Evolutionary conservation across 2,113 vertebrate genomes (phyloP), one percentile per base, ranked within the genome.

Genomic region (Zapornia atra): DNA sequence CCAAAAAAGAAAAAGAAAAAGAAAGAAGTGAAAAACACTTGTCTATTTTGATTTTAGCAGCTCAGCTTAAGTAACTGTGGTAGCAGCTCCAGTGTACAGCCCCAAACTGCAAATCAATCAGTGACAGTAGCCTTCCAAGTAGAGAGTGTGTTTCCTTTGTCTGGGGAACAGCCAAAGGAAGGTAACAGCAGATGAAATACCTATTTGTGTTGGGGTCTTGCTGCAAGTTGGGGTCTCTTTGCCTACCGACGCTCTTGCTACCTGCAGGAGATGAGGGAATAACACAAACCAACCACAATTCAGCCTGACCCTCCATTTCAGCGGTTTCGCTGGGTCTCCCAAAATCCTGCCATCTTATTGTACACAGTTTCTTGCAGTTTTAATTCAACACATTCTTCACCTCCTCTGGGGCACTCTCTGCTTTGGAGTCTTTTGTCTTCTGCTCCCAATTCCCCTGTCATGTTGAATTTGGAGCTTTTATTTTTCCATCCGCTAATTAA

Each of bases 1-100:
- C 80, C 90, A 95, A 88, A 97, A 79, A 44, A 89, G 81, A 81
- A 87, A 48, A 86, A 86, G 42, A 81, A 87, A 95, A 88, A 97
- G 75, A 48, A 89, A 86, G 73, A 85, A 63, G 50, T 33, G 90
- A 95, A 97, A 96, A 78, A 77, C 51, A 85, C 66, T 48, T 48
- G 46, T 89, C 87, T 76, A 79, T 82, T 90, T 85, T 87, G 82
- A 90, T 68, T 94, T 61, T 60, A 91, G 61, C 86, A 92, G 86
- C 34, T 56, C 44, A 76, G 89, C 68, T 78, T 19, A 65, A 91
- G 70, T 28, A 57, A 56, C 33, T 92, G 86, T 48, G 81, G 75
- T 57, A 94, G 94, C 91, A 94, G 48, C 61, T 13, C 46, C 21
- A 82, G 44, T 2, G 25, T 18, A 29, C 15, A 85, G 54, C 86